Conservation (phyloP, 2,888 invertebrate species). For the Sminthurides aquaticus region DNA sequence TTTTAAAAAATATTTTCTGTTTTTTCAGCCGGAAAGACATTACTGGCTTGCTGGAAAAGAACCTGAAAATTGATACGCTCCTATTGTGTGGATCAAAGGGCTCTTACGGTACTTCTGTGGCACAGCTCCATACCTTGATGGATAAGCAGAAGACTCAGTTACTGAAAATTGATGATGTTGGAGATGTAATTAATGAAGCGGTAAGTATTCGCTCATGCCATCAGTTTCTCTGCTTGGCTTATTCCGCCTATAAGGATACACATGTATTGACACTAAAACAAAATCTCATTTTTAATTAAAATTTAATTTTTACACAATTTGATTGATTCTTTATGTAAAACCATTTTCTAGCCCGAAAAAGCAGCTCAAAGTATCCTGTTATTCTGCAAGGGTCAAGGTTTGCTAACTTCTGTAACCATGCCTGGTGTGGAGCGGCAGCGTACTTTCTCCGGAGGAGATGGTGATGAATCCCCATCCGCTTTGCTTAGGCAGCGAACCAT, state of each 20-base stretch:
- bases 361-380: constrained; percentile 73
- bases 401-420: constrained; percentile 70
- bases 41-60: constrained; percentile 51
- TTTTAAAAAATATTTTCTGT: too few relatives aligned
- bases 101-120: constrained; percentile 70
- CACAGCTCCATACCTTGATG: constrained; percentile 67
- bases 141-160: constrained; percentile 76
- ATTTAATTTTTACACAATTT: too few relatives aligned
- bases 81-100: constrained; percentile 72
- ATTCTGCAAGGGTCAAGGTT: constrained; percentile 80
- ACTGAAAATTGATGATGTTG: constrained; percentile 73
- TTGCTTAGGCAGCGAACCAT: constrained; percentile 55
- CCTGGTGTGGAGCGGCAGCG: constrained; percentile 69
- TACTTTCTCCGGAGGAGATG: constrained; percentile 55
- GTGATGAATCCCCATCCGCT: constrained; percentile 47
- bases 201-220: constrained; percentile 51
- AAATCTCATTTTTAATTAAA: too few relatives aligned
- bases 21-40: constrained; percentile 62
- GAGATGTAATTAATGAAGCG: constrained; percentile 78
- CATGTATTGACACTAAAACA: not conserved
- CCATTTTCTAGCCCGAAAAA: constrained; percentile 65
- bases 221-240: too few relatives aligned
- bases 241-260: not conserved
- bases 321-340: not conserved
- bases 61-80: constrained; percentile 68